Conservation (phyloP, 2,797 vertebrate species). For the Gymnoscopelus braueri region DNA sequence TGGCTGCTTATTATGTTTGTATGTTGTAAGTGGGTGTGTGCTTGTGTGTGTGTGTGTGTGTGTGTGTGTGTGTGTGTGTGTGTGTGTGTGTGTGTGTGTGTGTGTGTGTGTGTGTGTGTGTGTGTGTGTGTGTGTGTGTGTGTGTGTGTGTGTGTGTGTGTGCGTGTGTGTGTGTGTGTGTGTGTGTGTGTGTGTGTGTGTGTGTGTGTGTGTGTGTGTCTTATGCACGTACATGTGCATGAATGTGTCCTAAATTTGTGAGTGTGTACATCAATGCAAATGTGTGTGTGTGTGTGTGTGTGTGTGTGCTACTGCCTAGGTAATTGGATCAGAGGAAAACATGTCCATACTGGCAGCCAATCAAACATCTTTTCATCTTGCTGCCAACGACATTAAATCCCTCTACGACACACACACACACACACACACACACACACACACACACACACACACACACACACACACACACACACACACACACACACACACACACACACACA, state of each 20-base stretch:
- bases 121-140: background rate
- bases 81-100: background rate
- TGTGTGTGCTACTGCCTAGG: slow-evolving; percentile 44
- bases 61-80: background rate
- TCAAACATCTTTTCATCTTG: slow-evolving; percentile 58
- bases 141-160: background rate
- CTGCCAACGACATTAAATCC: slow-evolving; percentile 60
- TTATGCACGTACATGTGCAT: slow-evolving; percentile 25
- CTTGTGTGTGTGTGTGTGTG: too few species aligned
- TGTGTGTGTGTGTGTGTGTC: slow-evolving; percentile 18
- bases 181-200: background rate
- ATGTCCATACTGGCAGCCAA: slow-evolving; percentile 68
- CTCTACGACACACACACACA: slow-evolving; percentile 31
- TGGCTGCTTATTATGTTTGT: too few species aligned
- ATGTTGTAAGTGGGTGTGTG: too few species aligned
- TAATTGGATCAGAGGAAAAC: slow-evolving; percentile 67
- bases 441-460: slow-evolving; percentile 2
- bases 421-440: background rate
- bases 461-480: slow-evolving; percentile 27
- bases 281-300: slow-evolving; percentile 41
- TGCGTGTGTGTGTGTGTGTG: background rate
- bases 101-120: background rate
- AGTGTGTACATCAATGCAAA: background rate
- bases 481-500: slow-evolving; percentile 10
- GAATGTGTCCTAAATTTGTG: background rate